Percentiles rank a stretch among this genome's conserved stretches.
These are phyloP conservation scores for Sphecodes monilicornis DNA, from an alignment of 2,888 invertebrate genomes.

Conservation along the genomic window DNA sequence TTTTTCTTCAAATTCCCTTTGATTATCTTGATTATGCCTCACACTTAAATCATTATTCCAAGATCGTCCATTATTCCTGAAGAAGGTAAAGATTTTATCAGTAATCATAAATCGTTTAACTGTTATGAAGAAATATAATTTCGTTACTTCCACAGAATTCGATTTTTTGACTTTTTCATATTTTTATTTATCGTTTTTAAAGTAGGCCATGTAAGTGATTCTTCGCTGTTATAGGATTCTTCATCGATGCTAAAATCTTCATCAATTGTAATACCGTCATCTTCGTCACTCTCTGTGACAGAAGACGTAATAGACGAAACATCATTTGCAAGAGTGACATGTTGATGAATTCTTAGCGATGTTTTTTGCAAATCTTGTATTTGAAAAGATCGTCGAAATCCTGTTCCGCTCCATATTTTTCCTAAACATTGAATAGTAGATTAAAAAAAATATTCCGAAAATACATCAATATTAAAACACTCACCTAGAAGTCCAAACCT, in stretches of 20 bases:
- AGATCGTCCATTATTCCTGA: constrained; percentile 86
- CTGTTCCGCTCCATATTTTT: constrained; percentile 81
- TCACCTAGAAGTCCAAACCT: constrained; percentile 88
- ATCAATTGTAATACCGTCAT: constrained; percentile 73
- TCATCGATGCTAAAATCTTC: constrained; percentile 79
- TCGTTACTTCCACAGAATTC: constrained; percentile 71
- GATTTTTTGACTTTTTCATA: constrained; percentile 70
- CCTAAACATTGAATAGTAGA: constrained; percentile 64
- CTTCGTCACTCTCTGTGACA: constrained; percentile 78
- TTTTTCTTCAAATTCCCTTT: constrained; percentile 93
- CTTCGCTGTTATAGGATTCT: constrained; percentile 80
- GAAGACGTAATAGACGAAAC: constrained; percentile 76
- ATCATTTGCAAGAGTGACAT: constrained; percentile 76
- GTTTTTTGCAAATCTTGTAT: constrained; percentile 71
- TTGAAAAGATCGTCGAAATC: constrained; percentile 75
- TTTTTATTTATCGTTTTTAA: constrained; percentile 64
- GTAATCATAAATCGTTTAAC: not conserved
- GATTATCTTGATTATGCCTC: constrained; percentile 95
- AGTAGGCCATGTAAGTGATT: constrained; percentile 73
- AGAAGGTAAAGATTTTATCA: constrained; percentile 10
- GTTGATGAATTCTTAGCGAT: constrained; percentile 72
- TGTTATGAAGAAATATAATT: not conserved
- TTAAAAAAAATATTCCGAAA: not conserved
- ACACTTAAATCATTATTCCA: constrained; percentile 92
- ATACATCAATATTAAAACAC: not conserved